These are phyloP conservation scores for Chlamydotis undulata DNA, from an alignment of 2,113 vertebrate species.

Conservation along the genomic window DNA sequence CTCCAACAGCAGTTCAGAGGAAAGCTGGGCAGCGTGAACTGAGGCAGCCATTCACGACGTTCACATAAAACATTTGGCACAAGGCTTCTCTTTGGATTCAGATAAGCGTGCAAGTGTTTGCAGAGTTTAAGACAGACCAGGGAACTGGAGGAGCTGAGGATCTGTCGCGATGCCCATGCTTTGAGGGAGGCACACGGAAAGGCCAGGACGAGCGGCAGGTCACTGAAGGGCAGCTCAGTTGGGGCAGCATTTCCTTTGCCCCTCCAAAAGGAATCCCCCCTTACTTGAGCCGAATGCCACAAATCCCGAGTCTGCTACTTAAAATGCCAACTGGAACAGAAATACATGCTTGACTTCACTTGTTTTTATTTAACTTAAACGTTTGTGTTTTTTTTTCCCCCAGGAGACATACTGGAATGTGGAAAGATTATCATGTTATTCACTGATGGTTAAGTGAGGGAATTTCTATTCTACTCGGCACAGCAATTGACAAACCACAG, in stretches of 20 bases:
- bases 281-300: not conserved
- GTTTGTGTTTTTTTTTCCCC: not conserved
- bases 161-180: not conserved
- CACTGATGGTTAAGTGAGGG: not conserved
- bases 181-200: not conserved
- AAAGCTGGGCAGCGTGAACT: not conserved
- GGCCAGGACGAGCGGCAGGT: not conserved
- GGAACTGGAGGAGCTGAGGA: not conserved
- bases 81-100: not conserved
- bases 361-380: not conserved
- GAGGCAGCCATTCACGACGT: not conserved
- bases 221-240: not conserved
- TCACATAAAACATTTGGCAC: accelerated
- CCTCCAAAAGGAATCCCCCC: not conserved
- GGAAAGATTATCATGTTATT: not conserved
- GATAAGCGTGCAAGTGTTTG: accelerated
- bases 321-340: not conserved
- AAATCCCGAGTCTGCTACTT: not conserved
- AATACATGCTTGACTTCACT: not conserved
- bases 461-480: not conserved
- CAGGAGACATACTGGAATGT: not conserved
- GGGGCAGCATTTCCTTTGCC: not conserved
- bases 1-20: not conserved
- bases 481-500: not conserved
- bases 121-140: not conserved